Base-by-base conservation (phyloP, 2,797 vertebrate species). In the Otus scops region DNA sequence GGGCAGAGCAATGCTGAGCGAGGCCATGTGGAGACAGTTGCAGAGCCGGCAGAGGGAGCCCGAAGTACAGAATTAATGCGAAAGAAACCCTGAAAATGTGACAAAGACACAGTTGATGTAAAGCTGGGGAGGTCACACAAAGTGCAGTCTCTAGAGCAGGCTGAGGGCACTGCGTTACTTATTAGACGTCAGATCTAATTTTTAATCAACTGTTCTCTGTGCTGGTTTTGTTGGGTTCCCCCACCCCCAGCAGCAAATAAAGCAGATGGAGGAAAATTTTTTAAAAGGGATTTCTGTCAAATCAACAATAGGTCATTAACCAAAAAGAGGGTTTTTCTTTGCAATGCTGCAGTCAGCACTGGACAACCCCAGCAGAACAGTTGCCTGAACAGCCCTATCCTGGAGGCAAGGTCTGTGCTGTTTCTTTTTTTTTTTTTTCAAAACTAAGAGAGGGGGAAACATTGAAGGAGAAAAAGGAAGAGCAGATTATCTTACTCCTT, bases 31-130 rank as follows among this genome's bases (percentile, higher is more conserved):
- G 36, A 78, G 41, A 2, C 0, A 0, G 53, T 9, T 22, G 22
- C 67, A 27, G 87, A 96, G 89, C 97, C 98, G 26, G 94, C 92
- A 98, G 98, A 95, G 97, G 97, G 98, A 97, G 95, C 92, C 68
- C 76, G 1, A 60, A 96, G 88, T 76, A 92, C 70, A 82, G 73
- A 22, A 13, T 20, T 95, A 53, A 75, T 60, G 18, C 11, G 3
- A 53, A 86, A 86, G 38, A 89, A 78, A 43, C 63, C 50, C 56
- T 41, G 56, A 57, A 85, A 92, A 71, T 71, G 39, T 89, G 77
- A 96, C 83, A 95, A 97, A 96, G 93, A 39, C 3, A 43, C 41
- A 71, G 71, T 73, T 60, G 90, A 88, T 61, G 45, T n/a, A 71
- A 85, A 97, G 67, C 79, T 88, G 81, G 53, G 60, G 92, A 92